phyloP scores from a whole-genome alignment of 2,888 invertebrate genomes.

The Amblyteles armatorius region DNA sequence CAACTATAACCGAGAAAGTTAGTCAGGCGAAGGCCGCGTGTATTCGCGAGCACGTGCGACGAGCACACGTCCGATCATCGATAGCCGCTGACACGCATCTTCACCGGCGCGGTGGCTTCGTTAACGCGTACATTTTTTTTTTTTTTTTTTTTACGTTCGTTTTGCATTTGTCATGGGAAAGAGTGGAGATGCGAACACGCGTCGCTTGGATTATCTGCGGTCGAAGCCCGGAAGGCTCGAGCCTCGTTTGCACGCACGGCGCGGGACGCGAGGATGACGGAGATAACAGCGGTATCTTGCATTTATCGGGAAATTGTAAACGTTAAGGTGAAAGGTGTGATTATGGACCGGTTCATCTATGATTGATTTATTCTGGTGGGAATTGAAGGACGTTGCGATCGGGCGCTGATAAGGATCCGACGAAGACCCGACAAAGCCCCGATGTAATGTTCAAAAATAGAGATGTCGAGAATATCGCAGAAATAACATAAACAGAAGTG shows the following conservation, averaged over 20 bases:
- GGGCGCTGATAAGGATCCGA: too few relatives aligned
- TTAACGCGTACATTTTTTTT: conserved; percentile 31
- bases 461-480: too few relatives aligned
- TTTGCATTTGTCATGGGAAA: conserved; percentile 25
- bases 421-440: too few relatives aligned
- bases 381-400: not conserved
- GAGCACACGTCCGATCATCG: not conserved
- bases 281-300: conserved; percentile 17
- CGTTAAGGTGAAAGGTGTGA: not conserved
- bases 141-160: conserved; percentile 41
- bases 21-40: not conserved
- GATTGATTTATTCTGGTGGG: not conserved
- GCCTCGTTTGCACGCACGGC: not conserved
- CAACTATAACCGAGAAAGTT: conserved; percentile 3
- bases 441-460: too few relatives aligned
- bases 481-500: too few relatives aligned
- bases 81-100: conserved; percentile 53
- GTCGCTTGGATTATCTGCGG: not conserved
- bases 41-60: conserved; percentile 40
- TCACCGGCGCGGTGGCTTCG: conserved; percentile 31
- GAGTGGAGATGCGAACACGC: conserved; percentile 20
- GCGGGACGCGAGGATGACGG: conserved; percentile 4
- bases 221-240: not conserved
- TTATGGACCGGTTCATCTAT: not conserved
- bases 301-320: not conserved